These are phyloP conservation scores for Styela plicata DNA, from an alignment of 23 tunicate genomes.

Conservation along the genomic window DNA sequence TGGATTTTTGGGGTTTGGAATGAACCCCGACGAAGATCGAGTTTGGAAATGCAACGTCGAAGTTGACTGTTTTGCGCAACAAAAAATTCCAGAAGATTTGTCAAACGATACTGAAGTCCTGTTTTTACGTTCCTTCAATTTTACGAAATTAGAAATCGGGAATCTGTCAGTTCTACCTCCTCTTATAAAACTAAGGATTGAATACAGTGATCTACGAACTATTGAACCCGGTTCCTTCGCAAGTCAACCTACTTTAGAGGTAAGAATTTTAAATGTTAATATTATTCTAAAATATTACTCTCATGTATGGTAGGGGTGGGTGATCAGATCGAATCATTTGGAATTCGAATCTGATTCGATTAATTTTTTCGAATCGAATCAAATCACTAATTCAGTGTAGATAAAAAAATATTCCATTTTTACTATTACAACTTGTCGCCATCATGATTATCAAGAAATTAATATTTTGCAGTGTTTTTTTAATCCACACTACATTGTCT, in stretches of 20 bases:
- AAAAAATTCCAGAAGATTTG: constrained; percentile 4
- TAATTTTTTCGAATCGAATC: too few relatives aligned
- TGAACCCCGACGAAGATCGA: neutral
- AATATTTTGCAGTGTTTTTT: too few relatives aligned
- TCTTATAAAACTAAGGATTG: constrained; percentile 27
- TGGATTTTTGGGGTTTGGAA: neutral
- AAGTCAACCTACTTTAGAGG: constrained; percentile 43
- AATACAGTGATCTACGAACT: constrained; percentile 41
- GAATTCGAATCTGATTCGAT: too few relatives aligned
- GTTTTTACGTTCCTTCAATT: neutral
- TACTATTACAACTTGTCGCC: too few relatives aligned
- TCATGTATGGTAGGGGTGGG: too few relatives aligned
- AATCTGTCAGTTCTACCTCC: constrained; percentile 19
- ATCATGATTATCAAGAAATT: too few relatives aligned
- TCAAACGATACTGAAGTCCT: constrained; percentile 21
- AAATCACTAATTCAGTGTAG: too few relatives aligned
- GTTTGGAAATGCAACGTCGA: constrained; percentile 29
- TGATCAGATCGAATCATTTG: too few relatives aligned
- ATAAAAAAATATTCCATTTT: too few relatives aligned
- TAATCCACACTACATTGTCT: too few relatives aligned
- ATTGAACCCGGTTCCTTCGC: constrained; percentile 42
- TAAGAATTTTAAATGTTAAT: too few relatives aligned
- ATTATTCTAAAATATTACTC: too few relatives aligned
- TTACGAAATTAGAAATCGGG: neutral
- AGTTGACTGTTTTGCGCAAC: neutral